Evolutionary conservation across 2,797 vertebrate species (phyloP), one percentile per base, ranked within the genome.

Genomic region (Coccyzus lansbergi): DNA sequence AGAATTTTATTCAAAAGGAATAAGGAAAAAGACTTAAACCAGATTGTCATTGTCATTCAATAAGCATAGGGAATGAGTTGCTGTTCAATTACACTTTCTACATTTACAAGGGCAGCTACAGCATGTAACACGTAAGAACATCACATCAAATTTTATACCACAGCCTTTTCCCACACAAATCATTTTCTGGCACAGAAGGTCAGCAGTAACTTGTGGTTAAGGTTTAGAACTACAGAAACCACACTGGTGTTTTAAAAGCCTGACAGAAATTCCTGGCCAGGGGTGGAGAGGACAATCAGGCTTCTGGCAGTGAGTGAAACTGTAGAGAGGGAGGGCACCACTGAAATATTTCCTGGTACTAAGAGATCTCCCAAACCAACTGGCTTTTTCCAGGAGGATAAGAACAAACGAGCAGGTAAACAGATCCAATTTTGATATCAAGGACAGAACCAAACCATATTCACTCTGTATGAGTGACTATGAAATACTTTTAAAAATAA

Each of bases 121-220:
- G 68, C 26, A 17, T 3, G 4, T 18, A 64, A 70, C 0, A 0
- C 1, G 0, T 5, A 59, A 20, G 38, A 70, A 83, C 2, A 1
- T 49, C 56, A 28, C 6, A 0, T 26, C 38, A 28, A 16, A 46
- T 44, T 56, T 55, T 38, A 14, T 21, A 31, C 16, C 19, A 7
- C 33, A 64, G 62, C n/a, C 42, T 22, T 64, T 83, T 83, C 80
- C 62, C 65, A 84, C 67, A 62, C 26, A 51, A 51, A 76, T 24
- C 0, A 25, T 46, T 51, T 84, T 68, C 63, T 88, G 88, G n/a
- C 63, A 59, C 42, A 69, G 26, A 58, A 80, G 79, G 26, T 31
- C 67, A 62, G 42, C 34, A 58, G 72, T 56, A 81, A 68, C 33
- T 0, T 14, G 46, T 29, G 65, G 48, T 62, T 81, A 81, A 51